Conservation (phyloP, 2,113 vertebrate species). For the Sakesphorus luctuosus region DNA sequence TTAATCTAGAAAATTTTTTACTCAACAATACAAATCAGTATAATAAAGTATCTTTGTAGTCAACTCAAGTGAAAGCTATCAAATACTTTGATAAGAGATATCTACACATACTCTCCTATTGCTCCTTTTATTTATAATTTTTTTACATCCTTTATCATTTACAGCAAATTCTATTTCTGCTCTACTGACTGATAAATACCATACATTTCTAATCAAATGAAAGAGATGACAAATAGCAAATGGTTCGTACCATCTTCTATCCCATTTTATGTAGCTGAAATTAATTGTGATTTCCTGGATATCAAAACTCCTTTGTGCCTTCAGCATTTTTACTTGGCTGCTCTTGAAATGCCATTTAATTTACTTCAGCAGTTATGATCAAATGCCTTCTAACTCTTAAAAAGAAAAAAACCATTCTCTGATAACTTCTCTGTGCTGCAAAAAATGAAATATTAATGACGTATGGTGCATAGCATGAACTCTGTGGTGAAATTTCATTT, state of each 20-base stretch:
- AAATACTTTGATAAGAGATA: neutral
- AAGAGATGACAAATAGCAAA: conserved; percentile 61
- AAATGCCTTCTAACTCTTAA: conserved; percentile 40
- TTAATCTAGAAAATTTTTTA: conserved; percentile 20
- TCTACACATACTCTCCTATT: neutral
- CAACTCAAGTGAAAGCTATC: neutral
- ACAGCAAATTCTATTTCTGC: conserved; percentile 29
- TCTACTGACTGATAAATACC: conserved; percentile 47
- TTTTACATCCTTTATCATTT: conserved; percentile 3
- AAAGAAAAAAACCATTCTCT: neutral
- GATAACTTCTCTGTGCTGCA: conserved; percentile 23
- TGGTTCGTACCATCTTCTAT: neutral
- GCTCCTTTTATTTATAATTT: neutral
- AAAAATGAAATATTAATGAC: conserved; percentile 54
- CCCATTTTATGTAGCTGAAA: conserved; percentile 4
- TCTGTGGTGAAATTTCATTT: conserved; percentile 12
- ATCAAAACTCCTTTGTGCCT: conserved; percentile 50
- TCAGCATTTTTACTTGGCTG: conserved; percentile 44
- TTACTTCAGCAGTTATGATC: conserved; percentile 58
- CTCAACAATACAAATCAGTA: neutral
- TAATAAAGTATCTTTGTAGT: neutral
- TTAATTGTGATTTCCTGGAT: conserved; percentile 58
- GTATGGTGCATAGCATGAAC: neutral
- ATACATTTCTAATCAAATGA: conserved; percentile 25
- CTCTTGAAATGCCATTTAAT: conserved; percentile 58